Evolutionary conservation across 2,797 vertebrate species (phyloP), one percentile per base, ranked within the genome.

Genomic region (Poecilia velifera): DNA sequence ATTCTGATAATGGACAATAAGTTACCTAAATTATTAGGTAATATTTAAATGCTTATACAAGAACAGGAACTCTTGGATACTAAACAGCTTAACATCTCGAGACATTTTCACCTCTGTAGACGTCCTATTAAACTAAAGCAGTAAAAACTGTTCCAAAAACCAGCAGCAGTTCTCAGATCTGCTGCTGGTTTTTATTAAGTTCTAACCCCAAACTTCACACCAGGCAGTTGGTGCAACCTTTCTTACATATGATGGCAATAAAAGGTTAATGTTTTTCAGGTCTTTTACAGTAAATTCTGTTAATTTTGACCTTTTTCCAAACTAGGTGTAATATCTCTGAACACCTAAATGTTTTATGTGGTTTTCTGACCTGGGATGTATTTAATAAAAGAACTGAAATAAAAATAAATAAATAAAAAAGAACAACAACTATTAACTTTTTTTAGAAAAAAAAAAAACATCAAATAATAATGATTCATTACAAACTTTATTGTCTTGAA

Each of bases 1-100:
- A 72, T 45, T 59, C 68, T 59, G 51, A 51, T 68, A 16, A 46
- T 78, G 2, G 25, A 41, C 55, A 64, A 31, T 34, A 41, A 66
- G 57, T 28, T 31, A 10, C 55, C 9, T 43, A 57, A 77, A 57
- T 36, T 62, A 36, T 25, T 47, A 59, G 31, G 77, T 39, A 7
- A 59, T 6, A 25, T 73, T 62, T 78, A 47, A 73, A 57, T 51
- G 31, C n/a, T 36, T 64, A n/a, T 73, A 47, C 20, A 73, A 68
- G 46, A 45, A 31, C 0, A 28, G 55, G 43, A 73, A 36, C 22
- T 41, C 45, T 43, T 31, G 34, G 55, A 78, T 49, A 47, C 45
- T 64, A 25, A 25, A 36, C 47, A 46, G 57, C 31, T 51, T 49
- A 73, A n/a, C 7, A 47, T 62, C 47, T 45, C 28, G 8, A 72